Conservation (phyloP, 2,888 invertebrate species). For the Aphelenchoides bicaudatus region DNA sequence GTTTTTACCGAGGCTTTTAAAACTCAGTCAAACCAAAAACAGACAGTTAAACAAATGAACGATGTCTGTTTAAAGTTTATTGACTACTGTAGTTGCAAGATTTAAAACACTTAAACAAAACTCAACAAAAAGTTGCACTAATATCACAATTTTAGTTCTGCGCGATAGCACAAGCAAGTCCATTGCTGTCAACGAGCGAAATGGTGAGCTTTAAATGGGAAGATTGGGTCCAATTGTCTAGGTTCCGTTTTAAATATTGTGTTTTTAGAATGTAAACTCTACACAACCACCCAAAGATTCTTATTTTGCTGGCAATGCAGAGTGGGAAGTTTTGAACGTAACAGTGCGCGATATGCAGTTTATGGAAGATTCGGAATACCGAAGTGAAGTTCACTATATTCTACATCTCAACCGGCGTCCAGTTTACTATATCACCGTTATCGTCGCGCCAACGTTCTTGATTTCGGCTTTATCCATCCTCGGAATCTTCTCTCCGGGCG, state of each 20-base stretch:
- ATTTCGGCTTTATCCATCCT: slow-evolving; percentile 52
- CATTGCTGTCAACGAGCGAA: slow-evolving; percentile 48
- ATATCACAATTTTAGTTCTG: too few species aligned
- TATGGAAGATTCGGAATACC: slow-evolving; percentile 39
- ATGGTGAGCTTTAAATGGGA: too few species aligned
- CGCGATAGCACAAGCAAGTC: slow-evolving; percentile 51
- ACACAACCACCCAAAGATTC: slow-evolving; percentile 50
- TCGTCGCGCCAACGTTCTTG: slow-evolving; percentile 53
- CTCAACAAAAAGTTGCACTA: too few species aligned
- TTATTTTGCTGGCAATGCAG: slow-evolving; percentile 56
- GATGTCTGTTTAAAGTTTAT: too few species aligned
- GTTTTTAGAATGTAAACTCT: slow-evolving; percentile 49
- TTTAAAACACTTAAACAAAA: too few species aligned
- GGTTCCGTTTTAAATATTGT: too few species aligned
- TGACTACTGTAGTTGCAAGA: too few species aligned
- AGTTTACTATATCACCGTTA: slow-evolving; percentile 54
- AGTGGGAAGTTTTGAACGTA: slow-evolving; percentile 53
- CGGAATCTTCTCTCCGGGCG: slow-evolving; percentile 53
- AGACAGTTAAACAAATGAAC: too few species aligned
- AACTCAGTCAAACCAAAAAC: too few species aligned
- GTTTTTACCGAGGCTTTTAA: too few species aligned
- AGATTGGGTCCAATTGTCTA: too few species aligned
- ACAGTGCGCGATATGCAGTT: slow-evolving; percentile 52
- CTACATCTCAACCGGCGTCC: slow-evolving; percentile 52
- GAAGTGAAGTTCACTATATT: slow-evolving; percentile 50